Conservation (phyloP, 2,113 vertebrate species). For the Hippocampus guttulatus region DNA sequence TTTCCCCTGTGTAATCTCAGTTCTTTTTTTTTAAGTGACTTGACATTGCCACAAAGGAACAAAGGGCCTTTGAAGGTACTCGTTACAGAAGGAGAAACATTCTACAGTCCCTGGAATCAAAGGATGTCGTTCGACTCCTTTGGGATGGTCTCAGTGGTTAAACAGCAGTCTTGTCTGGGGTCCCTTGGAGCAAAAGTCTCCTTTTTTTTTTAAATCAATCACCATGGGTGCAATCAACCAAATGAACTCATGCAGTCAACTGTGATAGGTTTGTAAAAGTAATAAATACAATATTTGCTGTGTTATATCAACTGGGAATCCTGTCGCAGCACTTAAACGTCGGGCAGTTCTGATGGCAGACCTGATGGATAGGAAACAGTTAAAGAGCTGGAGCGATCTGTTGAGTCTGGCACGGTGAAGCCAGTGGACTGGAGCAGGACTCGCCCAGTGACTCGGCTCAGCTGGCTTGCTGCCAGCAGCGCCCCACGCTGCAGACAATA, state of each 20-base stretch:
- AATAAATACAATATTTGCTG: neutral
- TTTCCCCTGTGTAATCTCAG: neutral
- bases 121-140: slow-evolving; percentile 9
- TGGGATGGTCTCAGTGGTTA: slow-evolving; percentile 13
- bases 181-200: neutral
- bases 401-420: slow-evolving; percentile 36
- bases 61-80: slow-evolving; percentile 30
- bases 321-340: neutral
- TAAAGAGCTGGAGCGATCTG: slow-evolving; percentile 38
- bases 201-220: neutral
- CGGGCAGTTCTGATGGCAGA: neutral
- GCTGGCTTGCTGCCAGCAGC: slow-evolving; percentile 58
- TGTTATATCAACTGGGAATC: neutral
- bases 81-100: slow-evolving; percentile 5
- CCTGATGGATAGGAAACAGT: slow-evolving; percentile 40
- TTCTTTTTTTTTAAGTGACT: slow-evolving; percentile 2
- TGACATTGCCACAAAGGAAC: slow-evolving; percentile 27
- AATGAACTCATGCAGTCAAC: slow-evolving; percentile 5
- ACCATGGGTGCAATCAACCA: neutral
- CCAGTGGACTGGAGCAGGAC: slow-evolving; percentile 53
- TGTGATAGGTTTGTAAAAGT: slow-evolving; percentile 12
- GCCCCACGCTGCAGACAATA: slow-evolving; percentile 62
- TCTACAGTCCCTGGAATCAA: slow-evolving; percentile 22
- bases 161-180: neutral
- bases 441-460: slow-evolving; percentile 48